These are phyloP conservation scores for Polymixis flavicincta DNA, from an alignment of 2,888 invertebrate genomes.

Conservation along the genomic window DNA sequence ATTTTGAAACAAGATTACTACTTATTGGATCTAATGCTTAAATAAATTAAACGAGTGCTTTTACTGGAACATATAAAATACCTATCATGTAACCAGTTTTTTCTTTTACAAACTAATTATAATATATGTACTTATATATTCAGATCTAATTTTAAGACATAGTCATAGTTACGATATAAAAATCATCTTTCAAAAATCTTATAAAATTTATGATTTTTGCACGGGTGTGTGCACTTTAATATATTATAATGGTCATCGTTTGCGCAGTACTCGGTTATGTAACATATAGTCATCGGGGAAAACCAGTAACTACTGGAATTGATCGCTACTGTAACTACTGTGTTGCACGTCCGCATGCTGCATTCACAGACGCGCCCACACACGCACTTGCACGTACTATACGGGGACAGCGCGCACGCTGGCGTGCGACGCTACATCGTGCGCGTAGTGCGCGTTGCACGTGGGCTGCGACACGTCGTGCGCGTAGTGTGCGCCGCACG, in stretches of 20 bases:
- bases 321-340: neutral
- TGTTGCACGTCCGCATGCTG: neutral
- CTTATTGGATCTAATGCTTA: neutral
- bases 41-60: neutral
- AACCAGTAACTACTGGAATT: neutral
- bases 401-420: neutral
- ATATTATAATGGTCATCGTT: too few relatives aligned
- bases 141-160: conserved; percentile 11
- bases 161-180: neutral
- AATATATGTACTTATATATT: neutral
- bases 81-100: neutral
- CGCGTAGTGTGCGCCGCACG: too few relatives aligned
- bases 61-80: neutral
- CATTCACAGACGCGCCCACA: neutral
- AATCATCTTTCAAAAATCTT: neutral
- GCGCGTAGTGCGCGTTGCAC: too few relatives aligned
- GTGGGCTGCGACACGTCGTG: too few relatives aligned
- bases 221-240: neutral
- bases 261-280: neutral
- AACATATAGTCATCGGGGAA: neutral
- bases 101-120: neutral
- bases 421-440: neutral
- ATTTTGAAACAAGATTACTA: neutral
- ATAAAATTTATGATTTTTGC: neutral
- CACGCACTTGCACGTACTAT: neutral